phyloP scores from a whole-genome alignment of 2,888 invertebrate species.

The Leucophora obtusa region DNA sequence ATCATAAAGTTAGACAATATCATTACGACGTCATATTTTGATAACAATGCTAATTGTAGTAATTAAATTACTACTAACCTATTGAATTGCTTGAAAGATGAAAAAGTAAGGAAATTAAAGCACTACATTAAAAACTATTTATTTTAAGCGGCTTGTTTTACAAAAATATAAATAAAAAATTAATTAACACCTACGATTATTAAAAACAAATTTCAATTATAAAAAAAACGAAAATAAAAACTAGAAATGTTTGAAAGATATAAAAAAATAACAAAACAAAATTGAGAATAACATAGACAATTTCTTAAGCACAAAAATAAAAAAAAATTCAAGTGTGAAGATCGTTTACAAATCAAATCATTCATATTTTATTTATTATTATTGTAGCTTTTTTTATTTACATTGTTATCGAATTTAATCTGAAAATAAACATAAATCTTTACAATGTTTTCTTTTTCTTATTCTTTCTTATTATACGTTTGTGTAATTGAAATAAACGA shows the following conservation, averaged over 20 bases:
- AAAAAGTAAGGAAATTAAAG: background rate
- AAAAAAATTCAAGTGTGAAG: conserved; percentile 58
- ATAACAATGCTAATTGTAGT: too few relatives aligned
- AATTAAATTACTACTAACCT: too few relatives aligned
- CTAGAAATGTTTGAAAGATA: background rate
- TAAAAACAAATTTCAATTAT: conserved; percentile 24
- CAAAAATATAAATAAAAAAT: conserved; percentile 63
- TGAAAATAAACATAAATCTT: conserved; percentile 12
- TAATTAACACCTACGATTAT: conserved; percentile 55
- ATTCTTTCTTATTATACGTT: background rate
- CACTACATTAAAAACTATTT: background rate
- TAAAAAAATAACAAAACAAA: background rate
- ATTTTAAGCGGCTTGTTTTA: conserved; percentile 19
- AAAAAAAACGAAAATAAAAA: background rate
- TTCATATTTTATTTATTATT: background rate
- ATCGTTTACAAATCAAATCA: conserved; percentile 47
- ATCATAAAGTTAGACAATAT: too few relatives aligned
- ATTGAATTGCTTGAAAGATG: background rate
- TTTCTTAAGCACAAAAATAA: background rate
- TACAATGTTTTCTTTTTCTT: background rate
- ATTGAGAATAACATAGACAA: conserved; percentile 20
- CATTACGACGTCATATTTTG: too few relatives aligned
- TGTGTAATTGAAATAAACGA: conserved; percentile 47
- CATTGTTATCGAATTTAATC: conserved; percentile 55
- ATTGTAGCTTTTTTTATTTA: background rate